Percentiles rank a stretch among this genome's conserved stretches.
Evolutionary conservation across 2,888 invertebrate species (phyloP).

Genomic region (Tupiocoris notatus): DNA sequence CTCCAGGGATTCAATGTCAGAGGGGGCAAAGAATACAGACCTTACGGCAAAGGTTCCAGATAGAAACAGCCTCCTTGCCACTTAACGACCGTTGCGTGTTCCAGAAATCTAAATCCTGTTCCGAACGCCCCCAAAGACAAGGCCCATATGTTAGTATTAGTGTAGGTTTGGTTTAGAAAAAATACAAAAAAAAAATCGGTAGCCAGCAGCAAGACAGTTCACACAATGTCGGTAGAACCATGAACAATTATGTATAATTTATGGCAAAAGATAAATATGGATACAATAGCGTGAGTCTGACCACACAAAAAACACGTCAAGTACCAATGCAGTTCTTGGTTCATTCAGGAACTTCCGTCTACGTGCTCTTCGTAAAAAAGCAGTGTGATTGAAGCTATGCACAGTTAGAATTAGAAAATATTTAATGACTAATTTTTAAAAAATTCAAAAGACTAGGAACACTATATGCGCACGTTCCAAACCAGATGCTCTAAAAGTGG

Average conservation of each 20-base stretch:
- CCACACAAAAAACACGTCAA: background rate
- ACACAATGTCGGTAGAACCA: background rate
- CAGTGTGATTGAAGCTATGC: background rate
- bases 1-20: slow-evolving; percentile 9
- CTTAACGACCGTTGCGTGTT: slow-evolving; percentile 64
- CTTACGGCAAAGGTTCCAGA: slow-evolving; percentile 92
- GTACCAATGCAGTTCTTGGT: background rate
- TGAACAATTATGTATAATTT: background rate
- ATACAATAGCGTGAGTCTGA: background rate
- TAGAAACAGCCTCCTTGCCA: slow-evolving; percentile 90
- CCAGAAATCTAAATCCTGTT: slow-evolving; percentile 47
- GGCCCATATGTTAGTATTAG: slow-evolving; percentile 18
- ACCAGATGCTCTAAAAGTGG: no score
- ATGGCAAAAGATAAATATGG: background rate
- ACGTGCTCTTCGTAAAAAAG: background rate
- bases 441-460: no score
- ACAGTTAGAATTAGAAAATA: no score
- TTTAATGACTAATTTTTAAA: no score
- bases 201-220: background rate
- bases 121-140: slow-evolving; percentile 33
- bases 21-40: slow-evolving; percentile 59
- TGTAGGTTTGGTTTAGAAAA: background rate
- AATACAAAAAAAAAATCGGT: background rate
- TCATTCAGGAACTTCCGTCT: background rate
- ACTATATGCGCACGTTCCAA: no score